Conservation (phyloP, 2,888 invertebrate genomes). For the Cremastobaeus sp. region DNA sequence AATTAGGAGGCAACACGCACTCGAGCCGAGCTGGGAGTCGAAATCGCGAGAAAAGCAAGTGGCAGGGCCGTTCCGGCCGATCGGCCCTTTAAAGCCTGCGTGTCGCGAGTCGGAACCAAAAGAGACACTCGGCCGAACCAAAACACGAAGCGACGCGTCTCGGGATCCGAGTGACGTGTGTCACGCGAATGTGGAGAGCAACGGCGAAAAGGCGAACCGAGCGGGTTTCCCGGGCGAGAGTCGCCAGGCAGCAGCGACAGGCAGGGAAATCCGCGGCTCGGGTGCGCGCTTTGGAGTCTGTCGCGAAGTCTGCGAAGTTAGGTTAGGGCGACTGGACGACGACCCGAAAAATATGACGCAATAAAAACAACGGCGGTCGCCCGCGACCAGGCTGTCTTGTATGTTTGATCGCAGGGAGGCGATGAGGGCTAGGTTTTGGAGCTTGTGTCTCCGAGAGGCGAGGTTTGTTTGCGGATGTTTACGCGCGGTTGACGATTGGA, state of each 20-base stretch:
- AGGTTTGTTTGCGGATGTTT: neutral
- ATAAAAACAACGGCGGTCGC: constrained; percentile 22
- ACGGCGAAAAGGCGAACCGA: too few species aligned
- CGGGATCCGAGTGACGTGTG: too few species aligned
- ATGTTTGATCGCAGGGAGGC: neutral
- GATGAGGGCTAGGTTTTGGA: neutral
- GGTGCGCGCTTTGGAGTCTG: neutral
- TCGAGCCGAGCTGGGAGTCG: too few species aligned
- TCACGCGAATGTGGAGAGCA: neutral
- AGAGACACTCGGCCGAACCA: constrained; percentile 23
- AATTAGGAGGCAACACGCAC: too few species aligned
- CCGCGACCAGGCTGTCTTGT: too few species aligned
- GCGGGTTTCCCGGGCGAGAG: too few species aligned
- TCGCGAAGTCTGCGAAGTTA: constrained; percentile 3
- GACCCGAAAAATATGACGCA: constrained; percentile 45
- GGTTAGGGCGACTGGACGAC: constrained; percentile 32
- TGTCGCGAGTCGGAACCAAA: too few species aligned
- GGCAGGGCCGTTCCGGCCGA: too few species aligned
- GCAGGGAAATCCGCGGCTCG: neutral
- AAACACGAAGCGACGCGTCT: constrained; percentile 15
- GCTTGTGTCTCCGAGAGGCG: neutral
- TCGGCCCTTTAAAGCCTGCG: too few species aligned
- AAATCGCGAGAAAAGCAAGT: too few species aligned
- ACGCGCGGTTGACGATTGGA: neutral
- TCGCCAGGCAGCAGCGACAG: too few species aligned